A percentile compares a stretch with the other conserved stretches of the same genome.
phyloP scores from a whole-genome alignment of 2,888 invertebrate genomes.

The Xylota segnis region DNA sequence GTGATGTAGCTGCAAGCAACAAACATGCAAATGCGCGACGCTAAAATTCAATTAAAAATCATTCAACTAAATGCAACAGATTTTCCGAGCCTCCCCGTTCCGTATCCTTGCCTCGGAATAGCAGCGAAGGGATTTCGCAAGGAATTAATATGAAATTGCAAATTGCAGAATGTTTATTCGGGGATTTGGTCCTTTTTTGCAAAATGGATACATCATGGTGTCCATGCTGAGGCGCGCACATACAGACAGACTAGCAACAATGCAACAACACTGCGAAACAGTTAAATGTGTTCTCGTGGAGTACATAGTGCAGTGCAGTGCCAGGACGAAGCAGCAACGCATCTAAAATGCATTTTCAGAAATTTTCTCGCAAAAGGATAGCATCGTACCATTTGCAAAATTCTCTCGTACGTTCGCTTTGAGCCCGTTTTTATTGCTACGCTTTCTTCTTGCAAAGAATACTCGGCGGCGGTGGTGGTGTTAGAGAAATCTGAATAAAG shows the following conservation, averaged over 20 bases:
- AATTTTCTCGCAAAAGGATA: conserved; percentile 16
- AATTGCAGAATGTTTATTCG: conserved; percentile 56
- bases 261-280: conserved; percentile 36
- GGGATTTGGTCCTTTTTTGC: conserved; percentile 38
- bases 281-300: conserved; percentile 21
- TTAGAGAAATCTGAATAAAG: conserved; percentile 38
- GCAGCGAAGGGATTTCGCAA: conserved; percentile 40
- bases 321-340: conserved; percentile 17
- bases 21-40: conserved; percentile 60
- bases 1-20: conserved; percentile 20
- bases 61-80: conserved; percentile 71
- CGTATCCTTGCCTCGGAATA: background rate
- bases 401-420: conserved; percentile 15
- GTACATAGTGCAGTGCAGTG: background rate
- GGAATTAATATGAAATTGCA: conserved; percentile 66
- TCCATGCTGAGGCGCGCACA: conserved; percentile 2
- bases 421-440: conserved; percentile 17
- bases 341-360: conserved; percentile 40
- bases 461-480: background rate
- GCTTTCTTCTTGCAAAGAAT: conserved; percentile 5
- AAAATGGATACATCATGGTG: conserved; percentile 36
- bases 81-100: conserved; percentile 6
- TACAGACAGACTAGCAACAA: conserved; percentile 7
- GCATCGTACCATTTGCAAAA: conserved; percentile 24
- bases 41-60: conserved; percentile 70